Percentiles rank a stretch among this genome's conserved stretches.
Conservation (phyloP, 2,888 invertebrate species). For the Rotaria magnacalcarata region DNA sequence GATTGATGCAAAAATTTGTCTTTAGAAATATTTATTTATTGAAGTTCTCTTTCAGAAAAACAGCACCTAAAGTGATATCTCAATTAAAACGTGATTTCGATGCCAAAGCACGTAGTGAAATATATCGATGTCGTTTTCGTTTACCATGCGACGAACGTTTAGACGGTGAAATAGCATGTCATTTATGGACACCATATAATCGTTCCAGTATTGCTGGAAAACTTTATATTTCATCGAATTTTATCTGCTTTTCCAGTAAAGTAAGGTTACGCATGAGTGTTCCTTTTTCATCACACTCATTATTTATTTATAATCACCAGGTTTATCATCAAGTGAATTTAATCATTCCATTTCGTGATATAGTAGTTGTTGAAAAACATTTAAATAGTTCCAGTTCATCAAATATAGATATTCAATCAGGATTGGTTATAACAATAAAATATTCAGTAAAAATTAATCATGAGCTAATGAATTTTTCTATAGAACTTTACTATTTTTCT, state of each 20-base stretch:
- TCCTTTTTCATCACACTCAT: slow-evolving; percentile 51
- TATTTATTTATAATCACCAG: slow-evolving; percentile 61
- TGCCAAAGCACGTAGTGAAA: slow-evolving; percentile 85
- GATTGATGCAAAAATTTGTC: no score
- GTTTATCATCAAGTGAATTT: slow-evolving; percentile 74
- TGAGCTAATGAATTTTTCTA: background rate
- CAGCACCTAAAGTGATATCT: slow-evolving; percentile 74
- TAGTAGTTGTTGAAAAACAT: slow-evolving; percentile 70
- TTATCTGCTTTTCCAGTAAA: slow-evolving; percentile 89
- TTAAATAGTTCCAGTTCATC: background rate
- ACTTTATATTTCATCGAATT: slow-evolving; percentile 85
- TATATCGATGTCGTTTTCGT: slow-evolving; percentile 68
- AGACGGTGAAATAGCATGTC: slow-evolving; percentile 83
- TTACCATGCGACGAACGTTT: slow-evolving; percentile 83
- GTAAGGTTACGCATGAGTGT: slow-evolving; percentile 62
- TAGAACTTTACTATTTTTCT: slow-evolving; percentile 49
- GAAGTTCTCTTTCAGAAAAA: slow-evolving; percentile 9
- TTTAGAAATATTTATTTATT: no score
- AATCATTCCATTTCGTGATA: slow-evolving; percentile 80
- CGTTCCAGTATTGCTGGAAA: slow-evolving; percentile 81
- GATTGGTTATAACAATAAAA: slow-evolving; percentile 76
- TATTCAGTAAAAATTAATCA: slow-evolving; percentile 64
- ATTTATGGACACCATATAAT: slow-evolving; percentile 88
- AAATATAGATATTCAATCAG: slow-evolving; percentile 65
- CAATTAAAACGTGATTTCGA: slow-evolving; percentile 89